These are phyloP conservation scores for Andricus curvator DNA, from an alignment of 2,888 invertebrate genomes.

Conservation along the genomic window DNA sequence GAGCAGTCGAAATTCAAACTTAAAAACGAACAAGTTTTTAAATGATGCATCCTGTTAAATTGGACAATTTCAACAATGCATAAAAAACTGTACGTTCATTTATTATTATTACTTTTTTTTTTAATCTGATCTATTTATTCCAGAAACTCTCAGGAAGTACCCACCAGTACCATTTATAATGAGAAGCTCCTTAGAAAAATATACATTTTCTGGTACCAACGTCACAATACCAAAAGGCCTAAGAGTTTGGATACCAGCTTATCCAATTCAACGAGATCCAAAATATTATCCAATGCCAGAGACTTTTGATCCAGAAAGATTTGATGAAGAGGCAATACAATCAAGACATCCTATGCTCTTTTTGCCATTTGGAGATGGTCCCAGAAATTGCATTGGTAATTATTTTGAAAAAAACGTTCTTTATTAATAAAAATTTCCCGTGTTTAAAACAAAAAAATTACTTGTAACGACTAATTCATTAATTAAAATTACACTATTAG, in stretches of 20 bases:
- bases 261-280: constrained; percentile 62
- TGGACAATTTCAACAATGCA: no score
- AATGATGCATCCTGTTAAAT: no score
- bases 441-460: no score
- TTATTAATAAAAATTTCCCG: neutral
- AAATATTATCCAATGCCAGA: constrained; percentile 50
- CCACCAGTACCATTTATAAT: constrained; percentile 73
- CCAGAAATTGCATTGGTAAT: constrained; percentile 71
- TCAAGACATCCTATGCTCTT: constrained; percentile 63
- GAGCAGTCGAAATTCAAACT: no score
- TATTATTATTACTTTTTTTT: neutral
- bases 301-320: constrained; percentile 59
- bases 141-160: constrained; percentile 78
- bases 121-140: constrained; percentile 40
- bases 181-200: constrained; percentile 64
- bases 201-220: constrained; percentile 51
- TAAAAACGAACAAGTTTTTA: no score
- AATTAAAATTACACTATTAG: no score
- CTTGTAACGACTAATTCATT: no score
- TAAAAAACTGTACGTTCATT: no score
- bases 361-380: constrained; percentile 71
- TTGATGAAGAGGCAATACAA: constrained; percentile 58
- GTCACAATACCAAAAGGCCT: constrained; percentile 59
- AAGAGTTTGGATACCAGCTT: constrained; percentile 59
- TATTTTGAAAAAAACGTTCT: neutral